Conservation (phyloP, 2,797 vertebrate species). For the Synaphobranchus kaupii region DNA sequence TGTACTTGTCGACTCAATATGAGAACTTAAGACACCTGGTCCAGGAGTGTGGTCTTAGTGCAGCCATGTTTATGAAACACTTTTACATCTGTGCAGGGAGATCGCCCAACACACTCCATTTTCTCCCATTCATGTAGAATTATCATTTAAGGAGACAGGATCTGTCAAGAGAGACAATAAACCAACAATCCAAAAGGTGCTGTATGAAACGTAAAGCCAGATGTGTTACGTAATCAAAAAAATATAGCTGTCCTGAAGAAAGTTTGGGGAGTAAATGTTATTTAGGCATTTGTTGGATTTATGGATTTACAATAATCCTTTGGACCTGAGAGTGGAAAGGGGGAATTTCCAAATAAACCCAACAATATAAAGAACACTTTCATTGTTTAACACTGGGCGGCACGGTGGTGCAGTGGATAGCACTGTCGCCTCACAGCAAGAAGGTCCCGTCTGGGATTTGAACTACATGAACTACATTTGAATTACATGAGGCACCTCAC, state of each 20-base stretch:
- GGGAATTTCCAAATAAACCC: too few relatives aligned
- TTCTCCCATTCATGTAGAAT: not conserved
- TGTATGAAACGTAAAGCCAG: not conserved
- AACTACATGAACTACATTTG: too few relatives aligned
- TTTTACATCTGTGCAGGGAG: not conserved
- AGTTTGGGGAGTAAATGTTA: too few relatives aligned
- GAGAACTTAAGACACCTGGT: conserved; percentile 36
- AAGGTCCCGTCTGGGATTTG: too few relatives aligned
- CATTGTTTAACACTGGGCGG: too few relatives aligned
- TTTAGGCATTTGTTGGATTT: not conserved
- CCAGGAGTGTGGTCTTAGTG: not conserved
- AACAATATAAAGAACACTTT: too few relatives aligned
- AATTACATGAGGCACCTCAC: too few relatives aligned
- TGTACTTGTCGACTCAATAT: conserved; percentile 54
- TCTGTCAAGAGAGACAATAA: not conserved
- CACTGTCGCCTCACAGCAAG: too few relatives aligned
- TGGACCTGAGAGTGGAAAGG: not conserved
- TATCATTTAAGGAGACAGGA: not conserved
- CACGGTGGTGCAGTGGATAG: too few relatives aligned
- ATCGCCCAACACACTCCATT: not conserved
- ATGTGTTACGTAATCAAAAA: not conserved
- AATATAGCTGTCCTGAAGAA: not conserved
- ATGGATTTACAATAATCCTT: not conserved
- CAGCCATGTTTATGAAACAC: not conserved
- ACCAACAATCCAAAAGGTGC: not conserved